Base-by-base conservation (phyloP, 1,140 invertebrate species). In the Megalopta genalis region DNA sequence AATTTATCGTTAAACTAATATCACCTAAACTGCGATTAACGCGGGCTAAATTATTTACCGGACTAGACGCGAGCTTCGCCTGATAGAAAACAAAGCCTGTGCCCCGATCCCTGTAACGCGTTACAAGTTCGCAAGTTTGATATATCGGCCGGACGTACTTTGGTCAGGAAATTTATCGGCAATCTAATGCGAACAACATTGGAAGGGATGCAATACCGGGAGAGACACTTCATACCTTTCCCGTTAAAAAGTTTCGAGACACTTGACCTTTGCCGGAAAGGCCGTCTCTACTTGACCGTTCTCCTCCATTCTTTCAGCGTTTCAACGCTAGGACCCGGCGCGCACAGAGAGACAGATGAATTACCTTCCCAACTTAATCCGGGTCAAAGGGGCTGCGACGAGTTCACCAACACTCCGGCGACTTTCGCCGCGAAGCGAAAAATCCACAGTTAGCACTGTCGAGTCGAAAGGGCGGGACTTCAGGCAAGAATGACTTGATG, bases 401-500 rank as follows among this genome's bases (percentile, higher is more conserved):
- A 62, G 46, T 32, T 67, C 76, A 18, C 32, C 59, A 52, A 37
- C 74, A 59, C 25, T 60, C 70, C n/a, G 25, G 0, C 23, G 46
- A 46, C 25, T 27, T 16, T 46, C 57, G 49, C 25, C 67, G 72
- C 39, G 21, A 77, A 77, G 54, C 70, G 57, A 59, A 57, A 65
- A 69, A 42, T 80, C 49, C 77, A 27, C 62, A 59, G 83, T 79
- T 77, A 76, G 46, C 32, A 42, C n/a, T 42, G 42, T 18, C 57
- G 54, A 66, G 57, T 60, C 46, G 46, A 66, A 52, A 37, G 62
- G 27, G 52, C 14, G 59, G 32, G 32, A 75, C 57, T 42, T 62
- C 32, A 32, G 68, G 78, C 83, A 83, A 86, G 78, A 86, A 83
- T 75, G 52, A 23, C 66, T 76, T 74, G 81, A 86, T 75, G 66